Base-by-base conservation (phyloP, 2,888 invertebrate genomes). In the Acanthosepion lycidas region DNA sequence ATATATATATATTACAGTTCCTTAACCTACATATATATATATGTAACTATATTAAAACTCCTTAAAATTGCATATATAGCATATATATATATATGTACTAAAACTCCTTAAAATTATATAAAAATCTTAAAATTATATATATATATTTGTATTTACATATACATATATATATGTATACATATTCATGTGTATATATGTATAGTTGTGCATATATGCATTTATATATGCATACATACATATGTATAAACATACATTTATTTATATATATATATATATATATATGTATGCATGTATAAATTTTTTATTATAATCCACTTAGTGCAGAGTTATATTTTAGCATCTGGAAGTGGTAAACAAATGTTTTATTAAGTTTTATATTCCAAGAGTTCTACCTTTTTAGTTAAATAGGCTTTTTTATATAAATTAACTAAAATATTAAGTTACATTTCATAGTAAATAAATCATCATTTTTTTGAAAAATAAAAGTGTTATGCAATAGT, bases 161-260 rank as follows among this genome's bases (percentile, higher is more conserved):
- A 42, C 48, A 92, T 23, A 92, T 48, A 92, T 48, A 92, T 48
- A 49, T 91, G 33, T 91, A 91, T 91, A 91, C 33, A 91, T 91
- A 91, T 91, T 33, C 33, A 91, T 91, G 28, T 91, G 33, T 48
- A 33, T 91, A 42, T 91, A 33, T 91, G 33, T 91, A 33, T 33
- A 91, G 15, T 4, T 33, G 4, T 91, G 20, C 15, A 91, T 48
- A 23, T 91, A 48, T 33, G 15, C 33, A 91, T 91, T 26, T 91
- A 91, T 33, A 91, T 33, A 91, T 33, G 33, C 33, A 91, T 48
- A 33, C n/a, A n/a, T 91, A 91, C 9, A 91, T 42, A 91, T 91
- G 33, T 42, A 20, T 91, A 15, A 1, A 42, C 20, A 20, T 20
- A 20, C 6, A 59, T 59, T 6, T 59, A 59, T 59, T 6, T 59